Evolutionary conservation across 2,797 vertebrate species (phyloP).

Genomic region (Salarias fasciatus): DNA sequence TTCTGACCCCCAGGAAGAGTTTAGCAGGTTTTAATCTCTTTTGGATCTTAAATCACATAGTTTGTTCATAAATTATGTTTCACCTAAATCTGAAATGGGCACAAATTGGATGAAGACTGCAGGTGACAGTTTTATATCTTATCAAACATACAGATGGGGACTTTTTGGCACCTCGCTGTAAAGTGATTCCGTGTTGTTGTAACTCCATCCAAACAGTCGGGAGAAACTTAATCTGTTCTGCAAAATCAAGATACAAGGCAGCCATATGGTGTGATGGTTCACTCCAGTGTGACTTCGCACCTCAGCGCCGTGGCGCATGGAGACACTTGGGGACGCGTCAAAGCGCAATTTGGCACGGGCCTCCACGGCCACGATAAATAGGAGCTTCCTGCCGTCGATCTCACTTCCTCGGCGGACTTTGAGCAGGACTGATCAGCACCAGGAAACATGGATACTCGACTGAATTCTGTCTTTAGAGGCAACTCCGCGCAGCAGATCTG

Average conservation of each 20-base stretch:
- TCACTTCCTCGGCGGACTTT: conserved; percentile 38
- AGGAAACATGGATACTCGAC: conserved; percentile 68
- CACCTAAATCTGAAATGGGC: too few relatives aligned
- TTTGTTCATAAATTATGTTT: background rate
- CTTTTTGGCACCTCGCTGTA: too few relatives aligned
- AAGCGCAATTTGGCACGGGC: conserved; percentile 77
- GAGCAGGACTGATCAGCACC: conserved; percentile 20
- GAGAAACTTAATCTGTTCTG: too few relatives aligned
- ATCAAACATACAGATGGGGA: too few relatives aligned
- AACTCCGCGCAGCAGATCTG: conserved; percentile 20
- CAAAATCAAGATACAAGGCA: conserved; percentile 6
- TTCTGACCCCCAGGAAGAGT: background rate
- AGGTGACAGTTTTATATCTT: too few relatives aligned
- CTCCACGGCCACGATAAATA: conserved; percentile 63
- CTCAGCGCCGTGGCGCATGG: conserved; percentile 71
- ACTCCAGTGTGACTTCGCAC: conserved; percentile 79
- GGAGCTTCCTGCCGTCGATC: conserved; percentile 27
- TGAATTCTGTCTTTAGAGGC: conserved; percentile 31
- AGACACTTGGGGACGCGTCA: conserved; percentile 74
- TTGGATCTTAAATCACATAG: too few relatives aligned
- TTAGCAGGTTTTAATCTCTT: too few relatives aligned
- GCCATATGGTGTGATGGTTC: conserved; percentile 72
- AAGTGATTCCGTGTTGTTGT: too few relatives aligned
- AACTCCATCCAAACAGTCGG: too few relatives aligned
- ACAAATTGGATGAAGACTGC: too few relatives aligned